Base-by-base conservation (phyloP, 1,140 invertebrate species). In the Microplitis mediator region DNA sequence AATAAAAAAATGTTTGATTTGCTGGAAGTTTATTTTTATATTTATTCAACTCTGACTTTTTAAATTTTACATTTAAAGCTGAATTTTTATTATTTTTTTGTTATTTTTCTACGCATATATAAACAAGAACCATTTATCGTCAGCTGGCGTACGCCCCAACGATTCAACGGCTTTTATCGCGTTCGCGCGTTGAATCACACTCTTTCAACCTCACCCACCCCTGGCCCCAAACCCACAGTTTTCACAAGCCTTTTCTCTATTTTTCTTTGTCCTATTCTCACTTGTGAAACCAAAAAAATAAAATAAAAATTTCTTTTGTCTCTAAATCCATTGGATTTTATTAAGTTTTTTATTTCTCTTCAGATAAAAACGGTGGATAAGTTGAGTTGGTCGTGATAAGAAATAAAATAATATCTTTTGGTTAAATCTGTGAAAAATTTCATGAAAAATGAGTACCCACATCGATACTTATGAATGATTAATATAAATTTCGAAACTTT, bases 51-150 rank as follows among this genome's bases (percentile, higher is more conserved):
- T 1, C 23, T 23, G 23, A 23, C 23, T 45, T 45, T 45, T 11
- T 2, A 45, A 45, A 45, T 5, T 45, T 45, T 6, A 45, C 39
- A 45, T 45, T 45, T 3, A 45, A 45, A 45, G 39, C 11, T 45
- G 8, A 11, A 45, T 45, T 36, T 36, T 61, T 32, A 32, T 23
- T 23, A 5, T 61, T 32, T 62, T 62, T 62, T 62, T 35, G 34
- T 62, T 62, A 35, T 62, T 34, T 34, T 35, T 32, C 1, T 62
- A 62, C 60, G 60, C 60, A 62, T 62, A 62, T 45, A 45, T 62
- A 62, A 62, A 62, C 60, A 62, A 62, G 60, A 62, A 62, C 60
- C 60, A 62, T 62, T 62, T 62, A 62, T 62, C 60, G 60, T 62
- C 60, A 62, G 60, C 60, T 62, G 60, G 60, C 60, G 60, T 39